These are phyloP conservation scores for Isurus oxyrinchus DNA, from an alignment of 2,113 vertebrate genomes.

Conservation along the genomic window DNA sequence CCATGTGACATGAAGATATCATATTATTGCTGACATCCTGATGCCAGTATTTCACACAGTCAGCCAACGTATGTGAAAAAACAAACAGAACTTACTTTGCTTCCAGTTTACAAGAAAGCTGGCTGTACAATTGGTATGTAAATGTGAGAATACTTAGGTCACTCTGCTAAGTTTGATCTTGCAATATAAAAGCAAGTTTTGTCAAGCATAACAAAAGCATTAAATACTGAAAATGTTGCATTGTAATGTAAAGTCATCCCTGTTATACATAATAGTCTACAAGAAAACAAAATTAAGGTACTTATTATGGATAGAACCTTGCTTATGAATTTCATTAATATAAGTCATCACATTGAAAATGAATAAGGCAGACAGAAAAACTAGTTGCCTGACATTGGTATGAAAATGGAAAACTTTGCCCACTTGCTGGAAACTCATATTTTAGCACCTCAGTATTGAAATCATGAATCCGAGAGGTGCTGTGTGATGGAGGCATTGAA, in stretches of 20 bases:
- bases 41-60: background rate
- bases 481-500: background rate
- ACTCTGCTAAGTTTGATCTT: background rate
- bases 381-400: background rate
- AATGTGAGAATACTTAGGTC: background rate
- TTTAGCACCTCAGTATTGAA: background rate
- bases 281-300: background rate
- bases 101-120: background rate
- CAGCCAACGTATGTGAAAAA: background rate
- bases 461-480: background rate
- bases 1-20: background rate
- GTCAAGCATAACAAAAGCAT: background rate
- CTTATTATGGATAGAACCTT: background rate
- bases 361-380: background rate
- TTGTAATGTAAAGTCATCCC: background rate
- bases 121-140: background rate
- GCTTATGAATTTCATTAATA: background rate
- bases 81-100: background rate
- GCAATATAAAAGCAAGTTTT: background rate
- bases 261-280: background rate
- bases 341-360: background rate
- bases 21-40: background rate
- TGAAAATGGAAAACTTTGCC: background rate
- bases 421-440: constrained; percentile 1
- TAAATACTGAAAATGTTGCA: background rate